Base-by-base conservation (phyloP, 2,113 vertebrate species). In the Meleagris gallopavo region DNA sequence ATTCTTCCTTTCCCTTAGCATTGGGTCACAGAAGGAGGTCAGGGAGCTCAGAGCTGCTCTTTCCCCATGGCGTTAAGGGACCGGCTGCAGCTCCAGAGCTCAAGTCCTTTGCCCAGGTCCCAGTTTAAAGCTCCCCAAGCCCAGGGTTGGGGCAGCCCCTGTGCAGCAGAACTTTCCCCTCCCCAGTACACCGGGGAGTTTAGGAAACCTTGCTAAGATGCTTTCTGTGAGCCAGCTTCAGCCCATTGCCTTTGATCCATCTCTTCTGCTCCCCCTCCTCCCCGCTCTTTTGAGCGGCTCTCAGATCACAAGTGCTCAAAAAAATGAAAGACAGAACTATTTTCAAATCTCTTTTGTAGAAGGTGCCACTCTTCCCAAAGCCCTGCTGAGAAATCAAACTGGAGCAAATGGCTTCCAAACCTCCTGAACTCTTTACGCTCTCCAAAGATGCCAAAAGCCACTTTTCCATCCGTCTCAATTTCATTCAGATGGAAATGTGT, bases 41-140 rank as follows among this genome's bases (percentile, higher is more conserved):
- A 9, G 22, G 22, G 11, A 11, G 24, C 30, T 50, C 69, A 38
- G 75, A 78, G 17, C 20, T 8, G 27, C 46, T 66, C 40, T 34
- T 57, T 60, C 38, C 55, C 30, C 2, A 1, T 0, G 16, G 61
- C 6, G 3, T 11, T 5, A 6, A 0, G 0, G 52, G 50, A 43
- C 11, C 8, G 0, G 0, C 25, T 12, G 30, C 30, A 36, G 6
- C 9, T 24, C 30, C 3, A 40, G 2, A 19, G 19, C 11, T 20
- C 1, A 3, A 57, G 48, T 34, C 43, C 30, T 32, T 11, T 16
- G 40, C 24, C 19, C 9, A 2, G 32, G 34, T 29, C 15, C 27
- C 55, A 5, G 29, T 12, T 24, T 18, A 34, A 62, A 36, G 27
- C 11, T 6, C 1, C 2, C 0, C 0, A 1, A n/a, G 70, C 7